Percentiles rank a stretch among this genome's conserved stretches.
Conservation (phyloP, 2,113 vertebrate species). For the Clinocottus analis region DNA sequence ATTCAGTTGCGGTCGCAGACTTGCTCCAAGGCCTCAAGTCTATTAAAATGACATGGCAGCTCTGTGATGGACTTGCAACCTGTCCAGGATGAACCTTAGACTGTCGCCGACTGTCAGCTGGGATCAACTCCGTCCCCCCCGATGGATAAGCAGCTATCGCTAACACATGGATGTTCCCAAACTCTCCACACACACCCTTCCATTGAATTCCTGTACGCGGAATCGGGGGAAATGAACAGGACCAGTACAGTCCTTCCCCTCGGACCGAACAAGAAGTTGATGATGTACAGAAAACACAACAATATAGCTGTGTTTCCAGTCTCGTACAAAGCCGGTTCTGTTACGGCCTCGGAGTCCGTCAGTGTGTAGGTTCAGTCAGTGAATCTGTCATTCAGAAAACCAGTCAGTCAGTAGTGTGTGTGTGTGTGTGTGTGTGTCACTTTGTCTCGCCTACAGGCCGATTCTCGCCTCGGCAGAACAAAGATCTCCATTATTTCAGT, state of each 20-base stretch:
- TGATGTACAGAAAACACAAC: constrained; percentile 59
- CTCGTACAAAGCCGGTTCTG: constrained; percentile 42
- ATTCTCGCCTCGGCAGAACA: constrained; percentile 34
- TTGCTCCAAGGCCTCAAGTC: no score
- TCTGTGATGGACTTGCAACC: no score
- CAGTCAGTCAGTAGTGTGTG: constrained; percentile 39
- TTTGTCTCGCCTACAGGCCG: neutral
- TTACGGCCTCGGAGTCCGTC: constrained; percentile 36
- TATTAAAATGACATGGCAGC: no score
- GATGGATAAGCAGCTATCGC: neutral
- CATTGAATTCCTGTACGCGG: no score
- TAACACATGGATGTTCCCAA: neutral
- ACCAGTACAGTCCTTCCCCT: neutral
- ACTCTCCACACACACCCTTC: constrained; percentile 10
- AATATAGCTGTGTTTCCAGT: constrained; percentile 52
- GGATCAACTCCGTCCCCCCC: no score
- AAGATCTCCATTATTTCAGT: constrained; percentile 38
- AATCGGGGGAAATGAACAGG: neutral
- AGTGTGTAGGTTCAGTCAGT: constrained; percentile 53
- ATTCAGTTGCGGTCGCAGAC: no score
- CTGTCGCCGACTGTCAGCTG: no score
- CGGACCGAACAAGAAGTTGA: constrained; percentile 34
- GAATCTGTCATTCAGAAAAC: constrained; percentile 57
- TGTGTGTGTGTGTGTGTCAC: constrained; percentile 5
- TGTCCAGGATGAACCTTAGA: no score